phyloP scores from a whole-genome alignment of 1,140 invertebrate genomes.

The Euwallacea fornicatus region DNA sequence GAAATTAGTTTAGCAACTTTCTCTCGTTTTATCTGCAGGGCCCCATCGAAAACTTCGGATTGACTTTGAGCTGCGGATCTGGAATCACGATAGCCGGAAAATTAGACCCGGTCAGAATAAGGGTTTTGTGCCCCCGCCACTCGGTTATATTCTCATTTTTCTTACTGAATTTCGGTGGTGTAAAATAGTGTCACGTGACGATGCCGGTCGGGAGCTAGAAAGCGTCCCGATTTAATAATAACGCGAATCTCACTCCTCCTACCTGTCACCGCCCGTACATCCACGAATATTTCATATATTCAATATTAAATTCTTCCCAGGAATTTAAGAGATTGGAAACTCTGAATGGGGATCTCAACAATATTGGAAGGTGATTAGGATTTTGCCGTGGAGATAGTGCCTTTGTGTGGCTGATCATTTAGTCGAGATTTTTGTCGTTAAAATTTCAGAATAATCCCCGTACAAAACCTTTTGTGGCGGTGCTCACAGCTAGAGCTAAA shows the following conservation, averaged over 20 bases:
- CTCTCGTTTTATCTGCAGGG: slow-evolving; percentile 4
- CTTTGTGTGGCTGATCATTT: no score
- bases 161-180: neutral
- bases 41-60: slow-evolving; percentile 22
- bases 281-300: slow-evolving; percentile 18
- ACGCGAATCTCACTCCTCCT: slow-evolving; percentile 1
- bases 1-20: slow-evolving; percentile 28
- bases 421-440: neutral
- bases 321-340: neutral
- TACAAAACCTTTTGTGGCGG: neutral
- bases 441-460: neutral
- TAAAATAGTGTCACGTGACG: neutral
- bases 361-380: no score
- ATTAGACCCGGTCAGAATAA: neutral
- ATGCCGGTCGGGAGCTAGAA: neutral
- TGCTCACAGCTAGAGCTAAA: slow-evolving; percentile 19
- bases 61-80: slow-evolving; percentile 26
- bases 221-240: neutral
- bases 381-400: no score
- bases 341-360: no score
- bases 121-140: no score
- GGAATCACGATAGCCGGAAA: slow-evolving; percentile 26
- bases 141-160: no score
- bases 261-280: slow-evolving; percentile 9
- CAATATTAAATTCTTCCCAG: slow-evolving; percentile 17